Evolutionary conservation across 2,888 invertebrate genomes (phyloP).

Genomic region (Philonicus albiceps): DNA sequence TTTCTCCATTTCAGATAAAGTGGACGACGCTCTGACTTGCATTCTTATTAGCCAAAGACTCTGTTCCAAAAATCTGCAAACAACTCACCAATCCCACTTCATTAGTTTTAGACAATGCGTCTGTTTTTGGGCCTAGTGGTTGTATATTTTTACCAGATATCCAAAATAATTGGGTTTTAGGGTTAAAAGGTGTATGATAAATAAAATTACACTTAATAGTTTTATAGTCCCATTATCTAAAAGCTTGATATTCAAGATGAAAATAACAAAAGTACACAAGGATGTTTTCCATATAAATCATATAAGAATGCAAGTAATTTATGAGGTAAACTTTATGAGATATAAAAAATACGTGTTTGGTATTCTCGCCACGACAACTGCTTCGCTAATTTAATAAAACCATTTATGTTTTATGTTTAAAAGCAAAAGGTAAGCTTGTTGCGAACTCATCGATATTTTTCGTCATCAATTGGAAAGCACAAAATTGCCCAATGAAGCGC

Average conservation of each 20-base stretch:
- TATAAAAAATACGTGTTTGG: background rate
- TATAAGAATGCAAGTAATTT: background rate
- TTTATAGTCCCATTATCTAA: too few species aligned
- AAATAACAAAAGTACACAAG: too few species aligned
- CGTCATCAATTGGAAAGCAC: background rate
- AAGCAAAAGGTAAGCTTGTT: background rate
- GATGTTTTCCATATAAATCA: too few species aligned
- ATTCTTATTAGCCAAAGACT: conserved; percentile 14
- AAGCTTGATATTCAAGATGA: too few species aligned
- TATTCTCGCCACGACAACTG: background rate
- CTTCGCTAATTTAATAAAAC: background rate
- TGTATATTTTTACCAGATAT: too few species aligned
- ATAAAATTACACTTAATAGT: too few species aligned
- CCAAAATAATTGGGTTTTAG: too few species aligned
- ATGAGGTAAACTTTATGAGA: background rate
- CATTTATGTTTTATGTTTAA: background rate
- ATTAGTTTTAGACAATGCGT: background rate
- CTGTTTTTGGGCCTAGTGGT: background rate
- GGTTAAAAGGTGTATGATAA: too few species aligned
- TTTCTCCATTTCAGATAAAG: conserved; percentile 2
- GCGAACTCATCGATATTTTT: background rate
- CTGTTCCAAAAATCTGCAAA: background rate
- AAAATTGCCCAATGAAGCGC: background rate
- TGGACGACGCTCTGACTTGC: background rate
- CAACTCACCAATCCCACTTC: background rate